These are phyloP conservation scores for Nyctibius bracteatus DNA, from an alignment of 2,113 vertebrate genomes.

Conservation along the genomic window DNA sequence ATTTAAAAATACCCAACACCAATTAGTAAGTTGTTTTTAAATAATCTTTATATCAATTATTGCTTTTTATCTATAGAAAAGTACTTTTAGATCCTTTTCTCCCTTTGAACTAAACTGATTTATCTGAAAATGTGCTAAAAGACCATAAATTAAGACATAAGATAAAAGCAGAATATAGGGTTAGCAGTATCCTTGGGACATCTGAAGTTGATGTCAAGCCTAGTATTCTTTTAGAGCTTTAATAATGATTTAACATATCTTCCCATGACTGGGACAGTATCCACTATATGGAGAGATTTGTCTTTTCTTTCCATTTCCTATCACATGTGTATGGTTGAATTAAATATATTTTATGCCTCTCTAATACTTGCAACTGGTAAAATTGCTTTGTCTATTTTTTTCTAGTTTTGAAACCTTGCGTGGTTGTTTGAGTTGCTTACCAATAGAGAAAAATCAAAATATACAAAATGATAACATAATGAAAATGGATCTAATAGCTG, in stretches of 20 bases:
- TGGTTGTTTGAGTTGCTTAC: neutral
- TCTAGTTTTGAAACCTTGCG: neutral
- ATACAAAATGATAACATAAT: neutral
- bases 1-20: neutral
- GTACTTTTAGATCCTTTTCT: neutral
- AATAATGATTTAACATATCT: neutral
- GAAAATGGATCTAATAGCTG: neutral
- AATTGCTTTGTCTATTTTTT: neutral
- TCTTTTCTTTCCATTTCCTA: neutral
- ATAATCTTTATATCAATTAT: neutral
- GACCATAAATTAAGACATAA: too few species aligned
- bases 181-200: too few species aligned
- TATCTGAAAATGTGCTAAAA: too few species aligned
- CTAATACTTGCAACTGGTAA: neutral
- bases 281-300: neutral
- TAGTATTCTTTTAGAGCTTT: neutral
- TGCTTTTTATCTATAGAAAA: neutral
- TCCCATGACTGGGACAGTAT: neutral
- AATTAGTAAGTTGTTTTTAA: neutral
- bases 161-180: too few species aligned
- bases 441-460: neutral
- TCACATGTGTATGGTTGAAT: neutral
- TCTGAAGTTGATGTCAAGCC: neutral
- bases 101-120: too few species aligned
- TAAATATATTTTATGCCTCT: neutral